Conservation (phyloP, 2,113 vertebrate genomes). For the Sphaerodactylus townsendi region DNA sequence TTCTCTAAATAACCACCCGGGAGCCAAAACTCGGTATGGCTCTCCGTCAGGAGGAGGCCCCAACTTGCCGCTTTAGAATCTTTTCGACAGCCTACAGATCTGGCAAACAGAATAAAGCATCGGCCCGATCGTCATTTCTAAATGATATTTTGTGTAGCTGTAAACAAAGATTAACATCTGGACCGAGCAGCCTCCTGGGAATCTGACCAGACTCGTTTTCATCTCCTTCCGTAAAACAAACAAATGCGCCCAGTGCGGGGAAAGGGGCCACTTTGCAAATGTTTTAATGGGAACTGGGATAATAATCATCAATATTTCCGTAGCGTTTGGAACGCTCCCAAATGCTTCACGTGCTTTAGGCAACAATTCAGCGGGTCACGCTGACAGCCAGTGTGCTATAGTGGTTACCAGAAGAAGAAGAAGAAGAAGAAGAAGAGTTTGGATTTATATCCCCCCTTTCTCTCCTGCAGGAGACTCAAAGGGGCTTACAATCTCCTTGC, state of each 20-base stretch:
- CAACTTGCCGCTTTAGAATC: conserved; percentile 9
- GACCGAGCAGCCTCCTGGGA: conserved; percentile 19
- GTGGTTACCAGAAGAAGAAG: no score
- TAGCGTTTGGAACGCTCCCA: no score
- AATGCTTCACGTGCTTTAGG: no score
- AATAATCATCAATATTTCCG: not conserved
- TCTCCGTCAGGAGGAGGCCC: not conserved
- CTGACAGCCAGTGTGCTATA: no score
- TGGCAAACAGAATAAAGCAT: not conserved
- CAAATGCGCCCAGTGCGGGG: not conserved
- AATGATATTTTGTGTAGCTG: conserved; percentile 10
- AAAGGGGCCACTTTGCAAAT: not conserved
- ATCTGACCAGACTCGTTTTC: conserved; percentile 1
- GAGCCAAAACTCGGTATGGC: not conserved
- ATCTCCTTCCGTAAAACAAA: not conserved
- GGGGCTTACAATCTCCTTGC: no score
- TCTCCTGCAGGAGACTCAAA: no score
- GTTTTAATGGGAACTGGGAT: not conserved
- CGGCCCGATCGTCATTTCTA: conserved; percentile 8
- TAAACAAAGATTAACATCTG: conserved; percentile 18
- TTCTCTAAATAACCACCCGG: not conserved
- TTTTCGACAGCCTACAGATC: not conserved
- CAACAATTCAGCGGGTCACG: no score
- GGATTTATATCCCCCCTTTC: no score
- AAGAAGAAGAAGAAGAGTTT: no score